Conservation (phyloP, 2,797 vertebrate species). For the Hydrophis major region DNA sequence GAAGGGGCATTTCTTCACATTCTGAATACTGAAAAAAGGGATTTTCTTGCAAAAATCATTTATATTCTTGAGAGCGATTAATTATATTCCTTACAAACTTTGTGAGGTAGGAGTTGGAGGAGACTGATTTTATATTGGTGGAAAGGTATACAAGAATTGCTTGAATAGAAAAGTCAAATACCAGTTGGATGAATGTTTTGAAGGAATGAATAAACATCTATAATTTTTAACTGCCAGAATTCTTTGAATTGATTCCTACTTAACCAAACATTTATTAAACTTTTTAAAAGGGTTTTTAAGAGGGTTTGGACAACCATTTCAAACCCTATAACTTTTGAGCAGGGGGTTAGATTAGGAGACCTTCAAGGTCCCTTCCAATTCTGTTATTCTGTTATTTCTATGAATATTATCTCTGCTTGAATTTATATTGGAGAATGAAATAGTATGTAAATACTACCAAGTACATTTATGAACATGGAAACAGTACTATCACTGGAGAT, state of each 20-base stretch:
- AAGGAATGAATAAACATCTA: neutral
- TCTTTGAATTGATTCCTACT: slow-evolving; percentile 23
- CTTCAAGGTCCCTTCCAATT: neutral
- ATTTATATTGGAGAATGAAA: neutral
- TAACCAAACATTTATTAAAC: slow-evolving; percentile 31
- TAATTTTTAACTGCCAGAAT: slow-evolving; percentile 3
- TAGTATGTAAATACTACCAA: neutral
- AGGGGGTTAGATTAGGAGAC: neutral
- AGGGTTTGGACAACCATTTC: neutral
- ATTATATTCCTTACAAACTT: neutral
- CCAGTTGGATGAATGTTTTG: neutral
- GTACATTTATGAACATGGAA: slow-evolving; percentile 39
- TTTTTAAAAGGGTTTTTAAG: neutral
- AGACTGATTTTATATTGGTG: neutral
- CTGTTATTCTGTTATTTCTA: slow-evolving; percentile 10
- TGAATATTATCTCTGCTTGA: slow-evolving; percentile 27
- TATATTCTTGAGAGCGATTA: neutral
- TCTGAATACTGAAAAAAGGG: neutral
- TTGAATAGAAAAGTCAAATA: neutral
- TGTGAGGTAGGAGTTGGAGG: neutral
- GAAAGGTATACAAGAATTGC: neutral
- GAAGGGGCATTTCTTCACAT: neutral
- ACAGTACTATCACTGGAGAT: slow-evolving; percentile 19
- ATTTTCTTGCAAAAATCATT: neutral
- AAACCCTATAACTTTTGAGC: neutral